phyloP scores from a whole-genome alignment of 1,140 invertebrate species.

The Drosophila leontia region DNA sequence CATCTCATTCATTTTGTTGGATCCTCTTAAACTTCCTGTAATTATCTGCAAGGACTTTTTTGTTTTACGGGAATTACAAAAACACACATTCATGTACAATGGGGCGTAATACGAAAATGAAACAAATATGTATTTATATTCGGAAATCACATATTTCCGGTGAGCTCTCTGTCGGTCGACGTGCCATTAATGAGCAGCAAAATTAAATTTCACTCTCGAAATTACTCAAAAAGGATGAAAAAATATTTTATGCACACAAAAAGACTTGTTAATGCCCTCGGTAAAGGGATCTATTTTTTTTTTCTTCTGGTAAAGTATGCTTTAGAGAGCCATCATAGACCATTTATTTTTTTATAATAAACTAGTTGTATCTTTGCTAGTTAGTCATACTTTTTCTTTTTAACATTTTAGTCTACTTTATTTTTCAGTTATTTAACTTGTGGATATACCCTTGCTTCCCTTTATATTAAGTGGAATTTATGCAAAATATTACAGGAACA shows the following conservation, averaged over 20 bases:
- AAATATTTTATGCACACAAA: background rate
- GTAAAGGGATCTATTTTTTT: background rate
- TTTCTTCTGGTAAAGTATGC: background rate
- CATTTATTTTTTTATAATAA: too few relatives aligned
- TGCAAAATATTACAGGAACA: slow-evolving; percentile 65
- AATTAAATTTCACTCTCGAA: slow-evolving; percentile 76
- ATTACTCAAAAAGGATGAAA: slow-evolving; percentile 56
- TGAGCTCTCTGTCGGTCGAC: slow-evolving; percentile 36
- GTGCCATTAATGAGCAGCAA: slow-evolving; percentile 75
- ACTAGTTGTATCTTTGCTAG: too few relatives aligned
- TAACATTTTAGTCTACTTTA: background rate
- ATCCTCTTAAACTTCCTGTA: slow-evolving; percentile 7
- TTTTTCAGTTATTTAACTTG: background rate
- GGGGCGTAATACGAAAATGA: slow-evolving; percentile 21
- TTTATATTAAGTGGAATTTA: slow-evolving; percentile 44
- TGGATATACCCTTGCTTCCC: slow-evolving; percentile 8
- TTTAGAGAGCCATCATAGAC: background rate
- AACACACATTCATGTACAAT: slow-evolving; percentile 9
- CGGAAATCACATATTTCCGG: slow-evolving; percentile 81
- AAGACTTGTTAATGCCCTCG: slow-evolving; percentile 8
- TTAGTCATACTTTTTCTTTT: background rate
- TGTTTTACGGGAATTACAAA: slow-evolving; percentile 9
- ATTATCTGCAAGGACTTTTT: slow-evolving; percentile 32
- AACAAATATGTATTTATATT: slow-evolving; percentile 70
- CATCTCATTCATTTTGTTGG: background rate